These are phyloP conservation scores for Sanderia malayensis DNA, from an alignment of 30 jellyfish, hydroid and myxozoan species.

Conservation along the genomic window DNA sequence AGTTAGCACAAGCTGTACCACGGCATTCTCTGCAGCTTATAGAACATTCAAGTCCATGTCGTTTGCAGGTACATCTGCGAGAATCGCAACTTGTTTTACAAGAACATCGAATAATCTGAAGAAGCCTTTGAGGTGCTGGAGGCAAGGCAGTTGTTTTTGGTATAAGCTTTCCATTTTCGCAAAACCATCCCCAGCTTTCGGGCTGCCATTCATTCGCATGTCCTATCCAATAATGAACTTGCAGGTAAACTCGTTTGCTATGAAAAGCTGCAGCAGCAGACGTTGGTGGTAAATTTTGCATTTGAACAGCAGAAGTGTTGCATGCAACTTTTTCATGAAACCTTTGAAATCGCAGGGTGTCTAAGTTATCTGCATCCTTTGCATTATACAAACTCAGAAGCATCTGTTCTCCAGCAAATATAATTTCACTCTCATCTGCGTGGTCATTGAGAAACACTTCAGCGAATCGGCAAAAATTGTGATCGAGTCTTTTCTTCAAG, in stretches of 20 bases:
- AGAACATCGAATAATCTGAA: neutral
- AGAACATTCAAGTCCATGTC: neutral
- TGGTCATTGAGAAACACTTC: no score
- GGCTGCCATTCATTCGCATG: neutral
- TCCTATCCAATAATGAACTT: neutral
- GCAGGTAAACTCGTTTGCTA: neutral
- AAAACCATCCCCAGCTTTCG: neutral
- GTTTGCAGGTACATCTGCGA: neutral
- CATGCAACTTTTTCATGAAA: neutral
- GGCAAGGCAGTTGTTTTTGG: neutral
- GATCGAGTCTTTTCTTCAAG: constrained; percentile 9
- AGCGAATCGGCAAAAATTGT: no score
- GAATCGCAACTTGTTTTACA: neutral
- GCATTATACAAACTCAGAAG: neutral
- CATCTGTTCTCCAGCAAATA: no score
- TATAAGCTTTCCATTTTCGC: neutral
- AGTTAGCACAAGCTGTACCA: no score
- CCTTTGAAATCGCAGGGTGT: neutral
- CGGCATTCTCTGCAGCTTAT: neutral
- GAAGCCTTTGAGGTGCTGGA: neutral
- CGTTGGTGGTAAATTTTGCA: constrained; percentile 1
- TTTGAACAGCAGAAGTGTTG: neutral
- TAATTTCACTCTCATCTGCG: no score
- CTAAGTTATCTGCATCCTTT: neutral
- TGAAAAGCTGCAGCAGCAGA: constrained; percentile 1